A percentile compares a stretch with the other conserved stretches of the same genome.
Evolutionary conservation across 2,797 vertebrate genomes (phyloP).

Genomic region (Microtus obscurus): DNA sequence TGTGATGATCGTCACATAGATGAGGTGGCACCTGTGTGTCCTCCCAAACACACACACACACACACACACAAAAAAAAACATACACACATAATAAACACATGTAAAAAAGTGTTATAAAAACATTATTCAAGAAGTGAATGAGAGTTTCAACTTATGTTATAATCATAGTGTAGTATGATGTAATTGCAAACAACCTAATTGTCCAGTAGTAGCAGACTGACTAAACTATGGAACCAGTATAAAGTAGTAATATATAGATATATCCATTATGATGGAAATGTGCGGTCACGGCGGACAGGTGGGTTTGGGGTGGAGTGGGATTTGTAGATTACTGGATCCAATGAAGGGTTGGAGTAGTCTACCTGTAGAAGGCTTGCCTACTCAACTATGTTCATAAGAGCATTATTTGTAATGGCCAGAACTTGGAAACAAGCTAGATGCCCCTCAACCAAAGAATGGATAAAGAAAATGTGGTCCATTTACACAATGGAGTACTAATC

Average conservation of each 20-base stretch:
- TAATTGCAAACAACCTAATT: neutral
- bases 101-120: neutral
- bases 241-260: neutral
- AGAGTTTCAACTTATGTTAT: neutral
- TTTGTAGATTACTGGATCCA: no score
- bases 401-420: no score
- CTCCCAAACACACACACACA: neutral
- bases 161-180: neutral
- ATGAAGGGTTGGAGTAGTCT: no score
- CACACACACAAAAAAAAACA: no score
- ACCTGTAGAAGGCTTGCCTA: no score
- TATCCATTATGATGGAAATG: constrained; percentile 5
- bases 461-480: no score
- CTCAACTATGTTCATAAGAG: no score
- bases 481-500: no score
- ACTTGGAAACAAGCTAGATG: no score
- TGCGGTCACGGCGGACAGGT: no score
- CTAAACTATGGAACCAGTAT: neutral
- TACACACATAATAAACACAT: neutral
- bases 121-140: neutral
- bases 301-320: no score
- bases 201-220: neutral
- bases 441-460: no score
- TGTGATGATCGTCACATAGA: neutral
- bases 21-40: neutral